Conservation (phyloP, 2,797 vertebrate genomes). For the Cirrhinus molitorella region DNA sequence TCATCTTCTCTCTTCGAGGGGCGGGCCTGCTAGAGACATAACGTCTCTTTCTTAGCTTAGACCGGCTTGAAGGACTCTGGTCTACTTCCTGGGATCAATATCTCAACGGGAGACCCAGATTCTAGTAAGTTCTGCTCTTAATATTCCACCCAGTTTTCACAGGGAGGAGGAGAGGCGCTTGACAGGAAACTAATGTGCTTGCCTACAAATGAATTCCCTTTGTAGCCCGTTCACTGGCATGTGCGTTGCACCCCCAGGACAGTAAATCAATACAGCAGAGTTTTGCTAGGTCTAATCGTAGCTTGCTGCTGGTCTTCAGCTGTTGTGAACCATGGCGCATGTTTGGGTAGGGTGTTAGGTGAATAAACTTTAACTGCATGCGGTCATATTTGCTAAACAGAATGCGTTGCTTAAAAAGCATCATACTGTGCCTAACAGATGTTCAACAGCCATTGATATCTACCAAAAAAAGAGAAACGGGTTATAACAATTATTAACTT, state of each 20-base stretch:
- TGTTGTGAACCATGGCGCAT: constrained; percentile 46
- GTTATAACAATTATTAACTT: constrained; percentile 44
- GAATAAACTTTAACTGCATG: constrained; percentile 50
- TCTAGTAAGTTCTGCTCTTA: constrained; percentile 49
- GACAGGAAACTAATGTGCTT: constrained; percentile 57
- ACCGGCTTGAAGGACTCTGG: constrained; percentile 18
- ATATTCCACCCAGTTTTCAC: constrained; percentile 47
- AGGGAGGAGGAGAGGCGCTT: constrained; percentile 36
- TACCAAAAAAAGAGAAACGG: constrained; percentile 11
- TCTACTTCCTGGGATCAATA: constrained; percentile 47
- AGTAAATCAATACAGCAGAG: constrained; percentile 62
- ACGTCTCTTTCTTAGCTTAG: constrained; percentile 15
- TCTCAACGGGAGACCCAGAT: constrained; percentile 40
- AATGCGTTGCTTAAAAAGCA: constrained; percentile 50
- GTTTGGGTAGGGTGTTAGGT: constrained; percentile 30
- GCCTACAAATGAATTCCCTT: constrained; percentile 54
- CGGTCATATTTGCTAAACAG: constrained; percentile 36
- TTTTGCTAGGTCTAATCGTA: constrained; percentile 56
- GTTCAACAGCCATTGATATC: constrained; percentile 25
- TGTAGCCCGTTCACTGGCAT: constrained; percentile 46
- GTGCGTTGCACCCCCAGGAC: constrained; percentile 54
- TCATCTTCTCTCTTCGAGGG: neutral
- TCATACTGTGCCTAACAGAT: constrained; percentile 51
- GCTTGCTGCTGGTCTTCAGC: constrained; percentile 49
- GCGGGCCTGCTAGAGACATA: neutral